phyloP scores from a whole-genome alignment of 2,888 invertebrate genomes.

The Cosmia trapezina region DNA sequence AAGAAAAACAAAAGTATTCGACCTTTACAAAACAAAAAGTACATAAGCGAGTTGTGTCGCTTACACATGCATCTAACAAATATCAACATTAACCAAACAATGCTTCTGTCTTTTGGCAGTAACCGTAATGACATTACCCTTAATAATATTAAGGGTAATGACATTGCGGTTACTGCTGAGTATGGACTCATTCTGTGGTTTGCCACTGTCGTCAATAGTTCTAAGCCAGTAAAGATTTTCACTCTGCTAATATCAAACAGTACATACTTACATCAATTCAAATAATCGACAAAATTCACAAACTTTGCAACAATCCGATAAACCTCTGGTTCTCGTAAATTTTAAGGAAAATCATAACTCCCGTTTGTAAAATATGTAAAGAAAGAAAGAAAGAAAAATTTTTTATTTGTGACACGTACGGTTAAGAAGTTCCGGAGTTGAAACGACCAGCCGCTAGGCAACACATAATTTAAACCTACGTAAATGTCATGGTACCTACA shows the following conservation, averaged over 20 bases:
- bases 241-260: conserved; percentile 3
- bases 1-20: too few relatives aligned
- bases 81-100: conserved; percentile 1
- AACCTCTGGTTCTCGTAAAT: neutral
- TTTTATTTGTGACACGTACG: too few relatives aligned
- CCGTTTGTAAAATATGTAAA: conserved; percentile 16
- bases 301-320: too few relatives aligned
- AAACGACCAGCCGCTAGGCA: neutral
- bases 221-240: conserved; percentile 1
- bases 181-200: conserved; percentile 4
- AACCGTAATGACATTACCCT: neutral
- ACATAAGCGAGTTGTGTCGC: too few relatives aligned
- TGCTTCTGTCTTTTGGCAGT: conserved; percentile 18
- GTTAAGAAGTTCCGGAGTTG: neutral
- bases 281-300: neutral
- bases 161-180: too few relatives aligned
- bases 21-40: too few relatives aligned
- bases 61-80: neutral
- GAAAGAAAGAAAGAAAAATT: too few relatives aligned
- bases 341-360: neutral
- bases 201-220: conserved; percentile 17
- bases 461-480: neutral
- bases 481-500: neutral
- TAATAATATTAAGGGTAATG: too few relatives aligned
- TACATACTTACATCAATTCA: neutral